phyloP scores from a whole-genome alignment of 2,888 invertebrate genomes.

The Kuschelorhynchus macadamiae region DNA sequence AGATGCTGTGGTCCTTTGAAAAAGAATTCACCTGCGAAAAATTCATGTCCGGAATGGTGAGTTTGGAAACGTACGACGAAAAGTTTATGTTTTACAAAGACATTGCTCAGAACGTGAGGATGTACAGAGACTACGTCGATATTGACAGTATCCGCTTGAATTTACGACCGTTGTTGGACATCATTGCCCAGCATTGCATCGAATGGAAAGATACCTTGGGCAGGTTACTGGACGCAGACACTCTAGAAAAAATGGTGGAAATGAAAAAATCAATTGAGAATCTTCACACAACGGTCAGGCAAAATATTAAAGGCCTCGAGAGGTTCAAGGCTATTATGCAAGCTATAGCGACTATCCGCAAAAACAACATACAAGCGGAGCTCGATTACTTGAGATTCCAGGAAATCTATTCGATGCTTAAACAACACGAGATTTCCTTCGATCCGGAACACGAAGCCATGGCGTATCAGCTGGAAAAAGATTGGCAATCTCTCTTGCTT shows the following conservation, averaged over 20 bases:
- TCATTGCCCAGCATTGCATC: constrained; percentile 80
- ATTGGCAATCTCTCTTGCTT: constrained; percentile 80
- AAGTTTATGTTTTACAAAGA: constrained; percentile 88
- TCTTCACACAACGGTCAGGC: constrained; percentile 76
- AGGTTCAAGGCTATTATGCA: constrained; percentile 89
- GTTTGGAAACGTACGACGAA: constrained; percentile 82
- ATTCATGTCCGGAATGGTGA: constrained; percentile 78
- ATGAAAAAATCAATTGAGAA: constrained; percentile 78
- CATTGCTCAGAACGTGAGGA: constrained; percentile 72
- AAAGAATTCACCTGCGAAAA: constrained; percentile 82
- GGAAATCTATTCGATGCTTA: constrained; percentile 83
- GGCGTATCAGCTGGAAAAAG: constrained; percentile 75
- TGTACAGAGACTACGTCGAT: constrained; percentile 74
- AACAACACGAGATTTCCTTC: constrained; percentile 77
- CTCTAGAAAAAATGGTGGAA: constrained; percentile 77
- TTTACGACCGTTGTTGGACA: constrained; percentile 78
- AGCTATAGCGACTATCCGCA: constrained; percentile 82
- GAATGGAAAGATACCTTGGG: constrained; percentile 87
- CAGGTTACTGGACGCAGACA: constrained; percentile 76
- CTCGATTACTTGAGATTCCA: constrained; percentile 81
- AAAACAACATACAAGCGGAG: constrained; percentile 84
- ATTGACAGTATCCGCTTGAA: constrained; percentile 82
- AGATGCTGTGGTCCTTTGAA: constrained; percentile 83
- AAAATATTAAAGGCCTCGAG: constrained; percentile 83
- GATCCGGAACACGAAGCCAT: constrained; percentile 72